Conservation (phyloP, 1,140 invertebrate species). For the Drusus annulatus region DNA sequence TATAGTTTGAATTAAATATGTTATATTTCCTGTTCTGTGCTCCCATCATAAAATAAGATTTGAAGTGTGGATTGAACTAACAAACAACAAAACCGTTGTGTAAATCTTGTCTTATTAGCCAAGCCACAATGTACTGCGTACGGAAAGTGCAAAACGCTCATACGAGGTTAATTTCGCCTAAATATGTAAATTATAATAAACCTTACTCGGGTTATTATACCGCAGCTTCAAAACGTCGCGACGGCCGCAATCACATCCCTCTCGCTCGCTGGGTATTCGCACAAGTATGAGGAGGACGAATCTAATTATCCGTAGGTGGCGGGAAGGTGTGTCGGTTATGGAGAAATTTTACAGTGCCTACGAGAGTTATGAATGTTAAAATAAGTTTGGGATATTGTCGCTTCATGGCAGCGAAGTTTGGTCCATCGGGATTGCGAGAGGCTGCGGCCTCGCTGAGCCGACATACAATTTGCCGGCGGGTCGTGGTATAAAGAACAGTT, state of each 20-base stretch:
- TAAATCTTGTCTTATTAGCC: conserved; percentile 24
- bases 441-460: conserved; percentile 6
- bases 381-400: conserved; percentile 59
- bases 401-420: conserved; percentile 50
- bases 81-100: not conserved
- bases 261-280: not conserved
- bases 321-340: conserved; percentile 31
- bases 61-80: not conserved
- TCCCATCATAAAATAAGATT: not conserved
- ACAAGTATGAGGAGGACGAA: conserved; percentile 14
- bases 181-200: conserved; percentile 60
- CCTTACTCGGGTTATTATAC: conserved; percentile 48
- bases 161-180: conserved; percentile 58
- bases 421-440: conserved; percentile 50
- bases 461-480: conserved; percentile 33
- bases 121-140: conserved; percentile 9
- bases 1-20: too few species aligned
- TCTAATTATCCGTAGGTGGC: conserved; percentile 18
- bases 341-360: conserved; percentile 56
- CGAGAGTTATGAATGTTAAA: conserved; percentile 60
- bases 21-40: too few species aligned
- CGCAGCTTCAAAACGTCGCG: conserved; percentile 30
- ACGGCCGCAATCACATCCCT: not conserved
- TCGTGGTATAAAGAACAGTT: conserved; percentile 18
- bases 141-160: conserved; percentile 39